Evolutionary conservation across 2,797 vertebrate genomes (phyloP), one percentile per base, ranked within the genome.

Genomic region (Chanos chanos): DNA sequence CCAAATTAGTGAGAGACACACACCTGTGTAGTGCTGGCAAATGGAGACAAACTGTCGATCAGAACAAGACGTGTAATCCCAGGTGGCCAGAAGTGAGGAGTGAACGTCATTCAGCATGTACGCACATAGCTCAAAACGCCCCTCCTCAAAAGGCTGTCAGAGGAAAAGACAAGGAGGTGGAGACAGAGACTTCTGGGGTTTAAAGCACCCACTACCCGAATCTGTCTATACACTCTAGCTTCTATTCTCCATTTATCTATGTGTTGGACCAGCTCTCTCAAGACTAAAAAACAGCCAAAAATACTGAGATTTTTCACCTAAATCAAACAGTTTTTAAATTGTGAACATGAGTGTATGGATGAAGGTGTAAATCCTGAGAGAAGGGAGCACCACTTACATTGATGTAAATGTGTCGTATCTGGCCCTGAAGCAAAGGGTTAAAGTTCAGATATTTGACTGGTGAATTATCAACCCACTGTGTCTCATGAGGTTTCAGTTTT

Each of bases 1-100:
- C 22, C 25, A 1, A 1, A 4, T 21, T n/a, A 3, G 22, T 60
- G 9, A n/a, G 34, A 28, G 68, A 61, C 5, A 21, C 16, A 24
- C 86, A 98, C 96, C 92, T 90, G 86, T 61, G 72, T 87, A 86
- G 76, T 87, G 83, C 71, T 98, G 92, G 78, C 96, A 99, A 60
- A 97, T 66, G 49, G 83, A 83, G 64, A 91, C 3, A 64, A 79
- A 70, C 13, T 92, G 86, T 7, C 1, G 36, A 10, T 92, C 79
- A 34, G 75, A 63, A 67, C 96, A 99, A 66, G 88, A 77, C 54
- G 89, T 87, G 70, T 91, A 94, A 83, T 98, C 94, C 96, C 96
- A 99, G 2, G 89, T 92, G 37, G 94, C 95, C 80, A 92, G 79
- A 74, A 94, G 86, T 0, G 83, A 79, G 3, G 93, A 93, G 61